Evolutionary conservation across 2,113 vertebrate genomes (phyloP).

Genomic region (Sorex fumeus): DNA sequence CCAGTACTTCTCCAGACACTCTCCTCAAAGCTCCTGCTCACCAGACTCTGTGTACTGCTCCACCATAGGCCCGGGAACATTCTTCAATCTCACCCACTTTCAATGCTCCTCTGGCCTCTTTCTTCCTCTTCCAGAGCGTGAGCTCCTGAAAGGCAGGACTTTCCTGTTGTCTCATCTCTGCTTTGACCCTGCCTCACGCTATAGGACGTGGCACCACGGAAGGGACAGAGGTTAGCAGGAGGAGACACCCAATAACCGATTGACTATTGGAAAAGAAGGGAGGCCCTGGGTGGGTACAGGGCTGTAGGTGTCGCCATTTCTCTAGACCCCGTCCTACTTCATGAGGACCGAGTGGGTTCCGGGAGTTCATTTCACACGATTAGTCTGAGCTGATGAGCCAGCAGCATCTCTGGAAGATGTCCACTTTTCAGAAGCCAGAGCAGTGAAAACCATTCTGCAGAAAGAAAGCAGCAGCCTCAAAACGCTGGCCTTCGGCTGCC

Average conservation of each 20-base stretch:
- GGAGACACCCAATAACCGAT: neutral
- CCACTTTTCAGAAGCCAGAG: constrained; percentile 47
- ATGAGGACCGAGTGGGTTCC: too few species aligned
- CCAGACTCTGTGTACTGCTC: neutral
- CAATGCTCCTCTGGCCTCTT: neutral
- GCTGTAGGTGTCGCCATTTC: neutral
- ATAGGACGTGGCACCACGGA: neutral
- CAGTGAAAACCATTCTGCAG: neutral
- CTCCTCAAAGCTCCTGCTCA: neutral
- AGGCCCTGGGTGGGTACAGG: neutral
- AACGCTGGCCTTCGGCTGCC: neutral
- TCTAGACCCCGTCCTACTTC: too few species aligned
- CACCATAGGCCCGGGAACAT: neutral
- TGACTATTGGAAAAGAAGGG: constrained; percentile 22
- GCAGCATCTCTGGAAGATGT: constrained; percentile 37
- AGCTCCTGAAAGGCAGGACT: neutral
- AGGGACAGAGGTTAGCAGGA: neutral
- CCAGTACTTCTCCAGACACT: neutral
- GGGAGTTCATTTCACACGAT: constrained; percentile 23
- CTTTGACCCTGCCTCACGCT: neutral
- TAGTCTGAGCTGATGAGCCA: neutral
- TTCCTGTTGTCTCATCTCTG: neutral
- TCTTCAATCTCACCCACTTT: neutral
- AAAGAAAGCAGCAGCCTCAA: neutral
- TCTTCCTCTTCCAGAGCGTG: neutral